Evolutionary conservation across 1,140 invertebrate genomes (phyloP).

Genomic region (Hyphantria cunea): DNA sequence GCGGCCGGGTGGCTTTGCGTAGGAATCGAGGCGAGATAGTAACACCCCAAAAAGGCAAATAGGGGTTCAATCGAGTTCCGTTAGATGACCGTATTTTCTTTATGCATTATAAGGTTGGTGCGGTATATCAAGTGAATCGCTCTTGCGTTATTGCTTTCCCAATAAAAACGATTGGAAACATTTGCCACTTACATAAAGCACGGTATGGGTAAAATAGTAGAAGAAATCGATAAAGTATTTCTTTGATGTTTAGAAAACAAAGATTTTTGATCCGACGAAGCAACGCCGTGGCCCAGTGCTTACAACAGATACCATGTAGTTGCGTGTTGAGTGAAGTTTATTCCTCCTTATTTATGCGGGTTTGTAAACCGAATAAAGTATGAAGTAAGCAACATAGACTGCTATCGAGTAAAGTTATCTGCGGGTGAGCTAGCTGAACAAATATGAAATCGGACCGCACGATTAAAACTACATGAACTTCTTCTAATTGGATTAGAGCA

Average conservation of each 20-base stretch:
- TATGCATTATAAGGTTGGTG: conserved; percentile 62
- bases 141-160: conserved; percentile 54
- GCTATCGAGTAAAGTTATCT: conserved; percentile 59
- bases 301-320: conserved; percentile 50
- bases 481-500: conserved; percentile 34
- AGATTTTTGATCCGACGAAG: conserved; percentile 12
- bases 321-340: conserved; percentile 44
- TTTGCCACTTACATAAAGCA: conserved; percentile 49
- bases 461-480: conserved; percentile 43
- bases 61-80: conserved; percentile 67
- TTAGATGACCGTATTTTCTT: conserved; percentile 68
- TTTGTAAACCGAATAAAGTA: conserved; percentile 66
- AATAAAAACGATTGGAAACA: conserved; percentile 54
- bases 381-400: conserved; percentile 50
- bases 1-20: conserved; percentile 68
- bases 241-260: conserved; percentile 51
- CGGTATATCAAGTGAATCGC: conserved; percentile 51
- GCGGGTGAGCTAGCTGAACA: conserved; percentile 61
- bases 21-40: conserved; percentile 74
- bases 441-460: conserved; percentile 59
- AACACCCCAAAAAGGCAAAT: conserved; percentile 73
- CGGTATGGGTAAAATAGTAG: conserved; percentile 31
- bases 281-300: conserved; percentile 11
- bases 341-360: conserved; percentile 68
- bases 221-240: conserved; percentile 38